Conservation (phyloP, 2,888 invertebrate species). For the Didymodactylos carnosus region DNA sequence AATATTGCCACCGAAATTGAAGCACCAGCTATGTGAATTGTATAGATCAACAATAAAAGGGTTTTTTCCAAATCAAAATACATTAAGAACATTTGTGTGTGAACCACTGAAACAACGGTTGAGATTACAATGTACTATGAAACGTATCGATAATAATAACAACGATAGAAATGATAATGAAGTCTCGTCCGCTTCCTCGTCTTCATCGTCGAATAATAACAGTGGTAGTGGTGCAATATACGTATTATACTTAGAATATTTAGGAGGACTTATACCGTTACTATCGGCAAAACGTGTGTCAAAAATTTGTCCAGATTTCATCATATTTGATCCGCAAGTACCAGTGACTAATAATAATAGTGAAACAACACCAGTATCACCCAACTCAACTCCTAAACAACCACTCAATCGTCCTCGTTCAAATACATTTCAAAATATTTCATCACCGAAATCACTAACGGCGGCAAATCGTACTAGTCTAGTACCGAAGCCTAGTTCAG, state of each 20-base stretch:
- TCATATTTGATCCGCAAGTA: slow-evolving; percentile 46
- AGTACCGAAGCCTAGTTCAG: neutral
- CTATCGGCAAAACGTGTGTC: slow-evolving; percentile 83
- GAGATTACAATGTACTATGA: slow-evolving; percentile 88
- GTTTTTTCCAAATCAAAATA: slow-evolving; percentile 70
- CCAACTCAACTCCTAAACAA: neutral
- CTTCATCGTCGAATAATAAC: no score
- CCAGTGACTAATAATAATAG: slow-evolving; percentile 18
- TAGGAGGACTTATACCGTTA: slow-evolving; percentile 83
- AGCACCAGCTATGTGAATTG: slow-evolving; percentile 22
- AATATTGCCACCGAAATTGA: slow-evolving; percentile 63
- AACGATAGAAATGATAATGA: slow-evolving; percentile 17
- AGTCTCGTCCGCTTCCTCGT: neutral
- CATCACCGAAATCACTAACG: neutral
- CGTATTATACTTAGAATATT: slow-evolving; percentile 62
- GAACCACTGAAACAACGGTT: slow-evolving; percentile 63
- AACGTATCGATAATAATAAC: slow-evolving; percentile 63
- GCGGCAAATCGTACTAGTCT: neutral
- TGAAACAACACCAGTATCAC: neutral
- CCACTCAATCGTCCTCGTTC: neutral
- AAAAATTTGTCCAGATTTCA: slow-evolving; percentile 89
- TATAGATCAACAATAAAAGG: slow-evolving; percentile 67
- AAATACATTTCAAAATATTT: neutral
- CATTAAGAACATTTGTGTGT: slow-evolving; percentile 74
- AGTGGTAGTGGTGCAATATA: slow-evolving; percentile 34